Evolutionary conservation across 1,140 invertebrate species (phyloP), one percentile per base, ranked within the genome.

Genomic region (Hyles euphorbiae): DNA sequence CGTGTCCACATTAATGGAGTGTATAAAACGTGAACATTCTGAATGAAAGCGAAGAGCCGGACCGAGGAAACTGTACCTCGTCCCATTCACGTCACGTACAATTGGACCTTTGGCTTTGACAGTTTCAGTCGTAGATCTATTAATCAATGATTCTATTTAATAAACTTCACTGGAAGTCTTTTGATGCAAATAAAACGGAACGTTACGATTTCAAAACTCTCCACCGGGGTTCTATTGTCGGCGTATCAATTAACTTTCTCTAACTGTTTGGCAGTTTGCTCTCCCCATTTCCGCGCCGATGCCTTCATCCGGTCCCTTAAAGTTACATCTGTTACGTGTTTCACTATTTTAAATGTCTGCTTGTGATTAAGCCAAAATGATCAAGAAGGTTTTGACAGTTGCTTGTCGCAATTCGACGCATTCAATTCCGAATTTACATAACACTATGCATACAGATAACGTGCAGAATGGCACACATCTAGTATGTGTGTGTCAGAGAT

Each of bases 221-320:
- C 58, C 59, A 34, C 36, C 47, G 55, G 51, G 56, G 12, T 50
- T 36, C 59, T 56, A 61, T 65, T 65, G 63, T 65, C 40, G 11
- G 51, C 34, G 53, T 57, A 65, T 61, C 63, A 65, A 65, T 65
- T 65, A 65, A 65, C 59, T 65, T 65, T 65, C 54, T 54, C 45
- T 45, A 54, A 60, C 59, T 58, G 58, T 65, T 61, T 55, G 59
- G 51, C 63, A 65, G 63, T 61, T 56, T 56, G 59, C 48, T 58
- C 59, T 51, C 47, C 48, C 32, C 58, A 33, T 55, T 65, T 58
- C 59, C 53, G 52, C 55, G 48, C 48, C 51, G 59, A 57, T 61
- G 54, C 44, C 33, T 48, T 33, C n/a, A 48, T 48, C 32, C 54
- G 54, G 22, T 7, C 43, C 2, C 36, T 40, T 40, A 40, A 40